Conservation (phyloP, 2,797 vertebrate genomes). For the Pipistrellus kuhlii region DNA sequence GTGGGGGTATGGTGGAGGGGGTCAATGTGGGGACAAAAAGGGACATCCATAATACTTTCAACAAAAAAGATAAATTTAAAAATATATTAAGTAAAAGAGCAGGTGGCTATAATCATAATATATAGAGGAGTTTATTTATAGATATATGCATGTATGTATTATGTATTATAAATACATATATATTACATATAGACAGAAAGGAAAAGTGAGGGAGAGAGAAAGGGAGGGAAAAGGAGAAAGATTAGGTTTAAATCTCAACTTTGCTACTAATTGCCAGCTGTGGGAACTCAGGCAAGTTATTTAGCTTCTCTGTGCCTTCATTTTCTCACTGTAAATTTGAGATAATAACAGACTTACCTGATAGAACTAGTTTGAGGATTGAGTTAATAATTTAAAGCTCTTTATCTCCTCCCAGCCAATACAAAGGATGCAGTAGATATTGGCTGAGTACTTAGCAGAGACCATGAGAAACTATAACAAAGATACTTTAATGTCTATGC, state of each 20-base stretch:
- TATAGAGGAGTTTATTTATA: neutral
- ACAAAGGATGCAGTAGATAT: neutral
- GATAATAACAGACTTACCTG: neutral
- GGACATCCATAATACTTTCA: too few species aligned
- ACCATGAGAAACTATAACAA: neutral
- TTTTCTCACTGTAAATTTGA: slow-evolving; percentile 25
- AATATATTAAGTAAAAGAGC: neutral
- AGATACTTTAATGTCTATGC: neutral
- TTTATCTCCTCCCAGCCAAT: neutral
- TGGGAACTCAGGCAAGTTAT: neutral
- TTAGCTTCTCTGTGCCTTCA: neutral
- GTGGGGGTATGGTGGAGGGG: too few species aligned
- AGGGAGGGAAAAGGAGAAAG: neutral
- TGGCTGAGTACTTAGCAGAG: neutral
- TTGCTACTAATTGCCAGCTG: neutral
- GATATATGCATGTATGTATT: neutral
- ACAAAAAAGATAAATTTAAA: too few species aligned
- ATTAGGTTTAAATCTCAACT: neutral
- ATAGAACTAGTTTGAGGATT: neutral
- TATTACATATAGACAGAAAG: neutral
- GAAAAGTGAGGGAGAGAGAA: neutral
- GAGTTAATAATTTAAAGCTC: slow-evolving; percentile 8
- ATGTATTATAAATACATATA: neutral
- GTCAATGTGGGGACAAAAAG: too few species aligned
- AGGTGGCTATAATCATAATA: neutral